Percentiles rank a stretch among this genome's conserved stretches.
These are phyloP conservation scores for Drosophila demipolita DNA, from an alignment of 2,888 invertebrate genomes.

Conservation along the genomic window DNA sequence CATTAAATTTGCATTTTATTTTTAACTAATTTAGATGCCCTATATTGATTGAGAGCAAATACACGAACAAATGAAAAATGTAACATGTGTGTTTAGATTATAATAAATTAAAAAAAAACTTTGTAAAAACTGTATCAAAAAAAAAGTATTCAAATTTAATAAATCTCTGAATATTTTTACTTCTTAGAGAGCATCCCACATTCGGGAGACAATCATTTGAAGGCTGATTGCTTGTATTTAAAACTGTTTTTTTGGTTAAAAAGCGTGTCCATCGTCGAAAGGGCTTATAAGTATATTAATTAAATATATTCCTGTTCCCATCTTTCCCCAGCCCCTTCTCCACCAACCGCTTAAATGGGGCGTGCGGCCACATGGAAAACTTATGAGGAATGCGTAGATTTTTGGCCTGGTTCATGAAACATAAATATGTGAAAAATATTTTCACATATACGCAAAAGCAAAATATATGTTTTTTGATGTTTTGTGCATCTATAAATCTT, in stretches of 20 bases:
- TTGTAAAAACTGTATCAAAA: not conserved
- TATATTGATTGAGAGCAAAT: constrained; percentile 20
- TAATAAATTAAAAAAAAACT: not conserved
- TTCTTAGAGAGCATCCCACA: not conserved
- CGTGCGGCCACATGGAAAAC: constrained; percentile 31
- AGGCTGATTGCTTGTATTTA: constrained; percentile 10
- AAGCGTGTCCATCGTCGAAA: constrained; percentile 62
- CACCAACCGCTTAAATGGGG: constrained; percentile 15
- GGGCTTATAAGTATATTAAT: constrained; percentile 34
- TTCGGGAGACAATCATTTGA: not conserved
- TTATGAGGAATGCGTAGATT: constrained; percentile 30
- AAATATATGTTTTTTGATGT: constrained; percentile 26
- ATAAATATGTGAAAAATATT: constrained; percentile 40
- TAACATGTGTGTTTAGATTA: not conserved
- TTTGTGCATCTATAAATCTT: constrained; percentile 43
- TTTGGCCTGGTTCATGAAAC: constrained; percentile 45
- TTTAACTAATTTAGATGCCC: constrained; percentile 23
- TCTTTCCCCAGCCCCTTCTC: not conserved
- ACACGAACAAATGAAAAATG: too few species aligned
- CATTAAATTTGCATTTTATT: constrained; percentile 27
- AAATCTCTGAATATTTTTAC: not conserved
- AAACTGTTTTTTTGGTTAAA: constrained; percentile 33
- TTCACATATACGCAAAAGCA: constrained; percentile 35
- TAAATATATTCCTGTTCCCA: not conserved
- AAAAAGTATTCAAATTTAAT: not conserved